Base-by-base conservation (phyloP, 2,888 invertebrate genomes). In the Notodonta ziczac region DNA sequence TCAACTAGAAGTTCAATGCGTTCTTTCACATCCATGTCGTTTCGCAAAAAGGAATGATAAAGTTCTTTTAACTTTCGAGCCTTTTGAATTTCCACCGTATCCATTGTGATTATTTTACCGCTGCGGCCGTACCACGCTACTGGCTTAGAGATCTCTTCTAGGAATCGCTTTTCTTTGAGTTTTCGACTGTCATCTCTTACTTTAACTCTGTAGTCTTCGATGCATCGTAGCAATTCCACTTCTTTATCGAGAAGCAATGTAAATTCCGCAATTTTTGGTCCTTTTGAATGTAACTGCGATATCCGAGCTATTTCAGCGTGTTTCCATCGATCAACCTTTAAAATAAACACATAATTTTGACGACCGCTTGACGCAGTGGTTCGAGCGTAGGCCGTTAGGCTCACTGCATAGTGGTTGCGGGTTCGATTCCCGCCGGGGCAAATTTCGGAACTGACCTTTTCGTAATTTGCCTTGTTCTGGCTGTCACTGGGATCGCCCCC, bases 1-100 rank as follows among this genome's bases (percentile, higher is more conserved):
- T 96, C 95, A 0, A 95, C 93, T 12, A 98, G 87, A 0, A 96
- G 94, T 77, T 96, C 95, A 65, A 97, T 90, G 51, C 97, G 94
- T 74, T 96, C 95, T 66, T 96, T 95, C 24, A 94, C 93, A 0
- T 94, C 93, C 64, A 95, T 82, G 68, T 95, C 94, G 58, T 95
- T 91, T 44, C 94, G 90, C 57, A 91, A 92, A 72, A 98, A 94
- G 59, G 95, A 94, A 74, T 95, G 94, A 82, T 97, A 98, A 14
- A 98, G 90, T 72, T 96, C 95, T 62, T 95, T 95, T 55, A 97
- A 93, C 78, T 97, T 96, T 58, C 96, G 95, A 14, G 97, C 97
- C 75, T 96, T 95, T 79, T 98, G 97, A 24, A 96, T 97, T 83
- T 96, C 96, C 58, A 97, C 83, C 0, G 98, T 97, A 73, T 98